Conservation (phyloP, 23 tunicate species). For the Ciona savignyi region DNA sequence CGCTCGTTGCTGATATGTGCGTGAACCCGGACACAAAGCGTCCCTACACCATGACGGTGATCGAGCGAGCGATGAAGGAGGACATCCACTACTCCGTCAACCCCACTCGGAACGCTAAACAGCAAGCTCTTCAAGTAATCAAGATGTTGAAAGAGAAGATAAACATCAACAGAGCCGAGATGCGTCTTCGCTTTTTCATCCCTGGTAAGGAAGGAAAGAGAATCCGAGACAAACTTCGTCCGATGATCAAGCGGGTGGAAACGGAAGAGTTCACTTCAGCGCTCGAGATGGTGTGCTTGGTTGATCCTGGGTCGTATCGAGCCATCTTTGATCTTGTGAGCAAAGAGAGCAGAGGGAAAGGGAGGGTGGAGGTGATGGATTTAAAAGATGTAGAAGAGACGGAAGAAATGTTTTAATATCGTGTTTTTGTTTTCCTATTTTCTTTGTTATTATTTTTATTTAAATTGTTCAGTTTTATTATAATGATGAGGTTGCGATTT, state of each 20-base stretch:
- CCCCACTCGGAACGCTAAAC: slow-evolving; percentile 82
- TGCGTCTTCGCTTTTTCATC: slow-evolving; percentile 57
- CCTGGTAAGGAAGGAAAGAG: slow-evolving; percentile 75
- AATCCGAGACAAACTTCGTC: slow-evolving; percentile 60
- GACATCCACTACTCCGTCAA: slow-evolving; percentile 93
- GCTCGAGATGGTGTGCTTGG: slow-evolving; percentile 75
- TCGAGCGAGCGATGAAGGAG: slow-evolving; percentile 91
- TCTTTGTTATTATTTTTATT: no score
- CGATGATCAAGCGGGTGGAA: slow-evolving; percentile 49
- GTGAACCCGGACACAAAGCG: slow-evolving; percentile 89
- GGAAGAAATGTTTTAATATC: slow-evolving; percentile 42
- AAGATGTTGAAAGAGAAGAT: slow-evolving; percentile 79
- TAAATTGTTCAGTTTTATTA: no score
- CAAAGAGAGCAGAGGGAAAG: slow-evolving; percentile 84
- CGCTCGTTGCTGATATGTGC: slow-evolving; percentile 91
- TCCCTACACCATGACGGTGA: slow-evolving; percentile 81
- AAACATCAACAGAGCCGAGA: slow-evolving; percentile 78
- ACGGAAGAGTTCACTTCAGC: slow-evolving; percentile 66
- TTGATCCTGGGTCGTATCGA: slow-evolving; percentile 87
- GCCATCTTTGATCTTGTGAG: slow-evolving; percentile 74
- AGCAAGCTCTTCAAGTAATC: slow-evolving; percentile 95
- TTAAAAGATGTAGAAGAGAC: slow-evolving; percentile 81
- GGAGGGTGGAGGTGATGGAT: slow-evolving; percentile 68
- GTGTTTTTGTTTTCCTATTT: no score
- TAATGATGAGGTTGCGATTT: no score